Evolutionary conservation across 1,140 invertebrate species (phyloP), one percentile per base, ranked within the genome.

Genomic region (Laupala kohalensis): DNA sequence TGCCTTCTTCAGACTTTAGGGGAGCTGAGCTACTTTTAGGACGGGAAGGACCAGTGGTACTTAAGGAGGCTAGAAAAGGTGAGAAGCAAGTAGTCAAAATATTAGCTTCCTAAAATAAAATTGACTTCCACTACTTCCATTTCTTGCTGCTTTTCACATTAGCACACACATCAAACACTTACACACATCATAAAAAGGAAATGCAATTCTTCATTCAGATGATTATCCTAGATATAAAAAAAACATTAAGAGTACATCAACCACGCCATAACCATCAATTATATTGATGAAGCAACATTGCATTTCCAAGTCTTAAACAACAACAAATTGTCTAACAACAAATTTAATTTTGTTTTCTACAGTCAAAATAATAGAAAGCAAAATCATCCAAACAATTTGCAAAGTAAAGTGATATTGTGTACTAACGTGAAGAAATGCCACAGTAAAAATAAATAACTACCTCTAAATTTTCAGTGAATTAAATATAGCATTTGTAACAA

Each of bases 61-160:
- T 78, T 77, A 83, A 78, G 80, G 82, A 83, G 73, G 82, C 82
- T 83, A 82, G 78, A 83, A 82, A 75, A 77, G 71, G 75, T 75
- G 71, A 73, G 71, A 74, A 74, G 73, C 73, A 74, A 64, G 69
- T 73, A 70, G 69, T 72, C 63, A 73, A 70, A 67, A 53, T 30
- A 72, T 72, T 72, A 72, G 71, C 71, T 72, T 72, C 65, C 30
- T 27, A 66, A 66, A 53, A 53, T 19, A 53, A n/a, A 19, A 53
- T 53, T 53, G 37, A 68, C 67, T 68, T 12, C 67, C 67, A 27
- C 28, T 29, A 68, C 67, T 26, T 15, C n/a, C 23, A 28, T 25
- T 28, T 25, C 27, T 67, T 25, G 25, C 66, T 26, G 66, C 19
- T 26, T n/a, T 23, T 37, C 28, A 23, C 26, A 68, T 29, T 29